Percentiles rank a stretch among this genome's conserved stretches.
Conservation (phyloP, 2,888 invertebrate species). For the Cheilosia variabilis region DNA sequence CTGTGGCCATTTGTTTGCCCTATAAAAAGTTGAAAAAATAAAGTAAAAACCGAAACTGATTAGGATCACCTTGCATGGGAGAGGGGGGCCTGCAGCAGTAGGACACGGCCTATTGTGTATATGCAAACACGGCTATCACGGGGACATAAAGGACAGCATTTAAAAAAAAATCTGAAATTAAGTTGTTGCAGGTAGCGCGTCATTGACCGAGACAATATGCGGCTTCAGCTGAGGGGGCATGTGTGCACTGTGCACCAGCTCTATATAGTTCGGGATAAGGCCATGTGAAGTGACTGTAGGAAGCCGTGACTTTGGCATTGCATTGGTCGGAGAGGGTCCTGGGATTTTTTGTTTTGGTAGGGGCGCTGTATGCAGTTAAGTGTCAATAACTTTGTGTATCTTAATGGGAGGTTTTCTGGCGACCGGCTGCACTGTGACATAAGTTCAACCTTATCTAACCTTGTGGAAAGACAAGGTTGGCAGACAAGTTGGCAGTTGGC, state of each 20-base stretch:
- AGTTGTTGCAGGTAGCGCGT: slow-evolving; percentile 23
- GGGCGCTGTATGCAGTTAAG: neutral
- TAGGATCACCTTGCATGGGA: slow-evolving; percentile 38
- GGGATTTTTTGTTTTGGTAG: neutral
- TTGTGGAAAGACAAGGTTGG: no score
- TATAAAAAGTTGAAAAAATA: slow-evolving; percentile 31
- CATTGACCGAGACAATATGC: slow-evolving; percentile 5
- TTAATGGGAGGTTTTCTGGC: neutral
- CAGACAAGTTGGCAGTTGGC: no score
- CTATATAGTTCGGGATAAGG: slow-evolving; percentile 11
- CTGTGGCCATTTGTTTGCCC: slow-evolving; percentile 54
- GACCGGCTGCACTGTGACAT: no score
- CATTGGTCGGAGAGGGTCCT: neutral
- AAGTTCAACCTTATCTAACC: no score
- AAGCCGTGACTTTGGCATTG: slow-evolving; percentile 23
- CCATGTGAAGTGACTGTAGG: slow-evolving; percentile 2
- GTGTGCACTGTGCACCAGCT: neutral
- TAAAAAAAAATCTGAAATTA: slow-evolving; percentile 13
- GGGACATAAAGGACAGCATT: slow-evolving; percentile 25
- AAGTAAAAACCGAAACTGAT: slow-evolving; percentile 19
- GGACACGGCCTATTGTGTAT: slow-evolving; percentile 12
- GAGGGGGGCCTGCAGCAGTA: slow-evolving; percentile 3
- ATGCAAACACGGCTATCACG: slow-evolving; percentile 25
- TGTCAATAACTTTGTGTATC: neutral
- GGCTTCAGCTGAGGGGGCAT: neutral